Base-by-base conservation (phyloP, 2,888 invertebrate species). In the Spatulosminthurus flaviceps region DNA sequence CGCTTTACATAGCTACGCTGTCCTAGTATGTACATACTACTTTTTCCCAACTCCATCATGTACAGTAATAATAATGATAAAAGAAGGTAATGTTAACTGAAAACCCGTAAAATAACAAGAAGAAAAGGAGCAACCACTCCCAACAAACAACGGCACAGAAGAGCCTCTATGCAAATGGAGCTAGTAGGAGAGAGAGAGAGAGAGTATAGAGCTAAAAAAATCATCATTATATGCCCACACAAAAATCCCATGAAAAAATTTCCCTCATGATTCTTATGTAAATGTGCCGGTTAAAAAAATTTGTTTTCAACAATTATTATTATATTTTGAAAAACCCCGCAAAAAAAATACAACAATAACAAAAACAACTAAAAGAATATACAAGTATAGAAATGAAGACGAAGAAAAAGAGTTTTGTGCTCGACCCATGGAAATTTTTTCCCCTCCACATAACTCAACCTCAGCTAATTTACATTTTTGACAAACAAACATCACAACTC, bases 201-300 rank as follows among this genome's bases (percentile, higher is more conserved):
- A n/a, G n/a, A n/a, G n/a, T n/a, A n/a, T n/a, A n/a, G n/a, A n/a
- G n/a, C n/a, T n/a, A n/a, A n/a, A 60, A 73, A 64, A 73, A 73
- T 73, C 43, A 73, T 60, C 73, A 73, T 73, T 73, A 73, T 73
- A n/a, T 73, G 60, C 51, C 60, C 60, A 73, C 73, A 73, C 43
- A 73, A n/a, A n/a, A n/a, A 73, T 28, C 16, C 26, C 64, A 64
- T 64, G 64, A 42, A 41, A 71, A 22, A 41, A 9, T n/a, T 29
- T 74, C 61, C 29, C 61, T 64, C 29, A 74, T 74, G 64, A 61
- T 74, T 74, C 64, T 74, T 21, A 74, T 74, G 74, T 61, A 74
- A 74, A 74, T 74, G 28, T 51, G 51, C 61, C 74, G 61, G 74
- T 29, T 74, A 64, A 64, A n/a, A n/a, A n/a, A n/a, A 24, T 64